These are phyloP conservation scores for Candidula unifasciata DNA, from an alignment of 2,888 invertebrate species.

Conservation along the genomic window DNA sequence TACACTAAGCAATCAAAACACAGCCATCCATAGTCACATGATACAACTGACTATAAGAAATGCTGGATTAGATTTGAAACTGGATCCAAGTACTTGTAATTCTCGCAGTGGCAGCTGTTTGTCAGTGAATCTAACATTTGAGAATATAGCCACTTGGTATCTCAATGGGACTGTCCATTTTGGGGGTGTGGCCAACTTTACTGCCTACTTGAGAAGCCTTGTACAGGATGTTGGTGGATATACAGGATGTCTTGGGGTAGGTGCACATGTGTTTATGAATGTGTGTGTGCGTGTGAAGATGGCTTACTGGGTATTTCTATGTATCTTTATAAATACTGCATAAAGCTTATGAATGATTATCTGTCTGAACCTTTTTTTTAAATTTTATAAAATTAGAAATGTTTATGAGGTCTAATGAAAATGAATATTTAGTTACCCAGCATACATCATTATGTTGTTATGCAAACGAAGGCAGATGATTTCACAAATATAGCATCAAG, in stretches of 20 bases:
- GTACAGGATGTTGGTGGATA: conserved; percentile 60
- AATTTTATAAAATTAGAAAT: no score
- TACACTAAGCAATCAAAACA: conserved; percentile 47
- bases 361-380: no score
- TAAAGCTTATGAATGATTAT: no score
- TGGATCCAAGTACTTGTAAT: conserved; percentile 59
- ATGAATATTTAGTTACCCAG: no score
- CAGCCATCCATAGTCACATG: conserved; percentile 55
- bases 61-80: conserved; percentile 56
- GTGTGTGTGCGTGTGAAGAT: not conserved
- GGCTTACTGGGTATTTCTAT: not conserved
- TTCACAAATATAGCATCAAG: no score
- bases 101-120: conserved; percentile 53
- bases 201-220: conserved; percentile 69
- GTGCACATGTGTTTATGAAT: conserved; percentile 22
- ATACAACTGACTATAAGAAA: conserved; percentile 57
- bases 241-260: conserved; percentile 73
- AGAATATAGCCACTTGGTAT: conserved; percentile 51
- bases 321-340: not conserved
- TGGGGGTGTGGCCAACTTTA: conserved; percentile 64
- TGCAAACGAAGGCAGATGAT: no score
- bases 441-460: no score
- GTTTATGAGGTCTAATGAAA: no score
- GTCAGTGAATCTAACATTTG: conserved; percentile 52
- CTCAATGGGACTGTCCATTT: conserved; percentile 59